These are phyloP conservation scores for Cataglyphis altisquamis DNA, from an alignment of 2,888 invertebrate species.

Conservation along the genomic window DNA sequence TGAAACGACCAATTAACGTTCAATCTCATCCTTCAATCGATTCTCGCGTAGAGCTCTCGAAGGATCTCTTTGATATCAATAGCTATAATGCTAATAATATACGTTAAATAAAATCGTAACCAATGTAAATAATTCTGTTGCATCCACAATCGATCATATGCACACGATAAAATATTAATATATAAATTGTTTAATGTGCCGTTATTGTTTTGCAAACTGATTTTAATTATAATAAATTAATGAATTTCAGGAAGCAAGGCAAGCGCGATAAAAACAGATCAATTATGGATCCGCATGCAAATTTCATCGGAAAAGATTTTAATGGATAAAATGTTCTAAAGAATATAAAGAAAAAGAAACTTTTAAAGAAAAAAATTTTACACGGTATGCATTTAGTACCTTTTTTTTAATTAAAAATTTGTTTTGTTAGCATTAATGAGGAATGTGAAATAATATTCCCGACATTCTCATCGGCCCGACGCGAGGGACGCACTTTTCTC, in stretches of 20 bases:
- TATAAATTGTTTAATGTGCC: background rate
- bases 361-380: background rate
- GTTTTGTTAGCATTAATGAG: constrained; percentile 37
- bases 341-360: background rate
- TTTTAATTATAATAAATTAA: constrained; percentile 3
- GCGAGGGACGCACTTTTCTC: constrained; percentile 63
- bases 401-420: constrained; percentile 21
- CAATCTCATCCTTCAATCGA: constrained; percentile 69
- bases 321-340: constrained; percentile 10
- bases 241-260: background rate
- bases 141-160: background rate
- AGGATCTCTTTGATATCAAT: constrained; percentile 15
- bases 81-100: no score
- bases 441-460: constrained; percentile 36
- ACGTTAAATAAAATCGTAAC: background rate
- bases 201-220: background rate
- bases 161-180: background rate
- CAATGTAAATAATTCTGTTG: background rate
- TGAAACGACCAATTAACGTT: constrained; percentile 66
- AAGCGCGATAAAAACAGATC: background rate
- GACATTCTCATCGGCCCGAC: background rate
- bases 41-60: constrained; percentile 48
- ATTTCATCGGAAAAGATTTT: background rate
- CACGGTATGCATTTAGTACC: background rate
- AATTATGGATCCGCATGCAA: background rate